A percentile compares a stretch with the other conserved stretches of the same genome.
phyloP scores from a whole-genome alignment of 2,888 invertebrate species.

The Hirudinaria manillensis region DNA sequence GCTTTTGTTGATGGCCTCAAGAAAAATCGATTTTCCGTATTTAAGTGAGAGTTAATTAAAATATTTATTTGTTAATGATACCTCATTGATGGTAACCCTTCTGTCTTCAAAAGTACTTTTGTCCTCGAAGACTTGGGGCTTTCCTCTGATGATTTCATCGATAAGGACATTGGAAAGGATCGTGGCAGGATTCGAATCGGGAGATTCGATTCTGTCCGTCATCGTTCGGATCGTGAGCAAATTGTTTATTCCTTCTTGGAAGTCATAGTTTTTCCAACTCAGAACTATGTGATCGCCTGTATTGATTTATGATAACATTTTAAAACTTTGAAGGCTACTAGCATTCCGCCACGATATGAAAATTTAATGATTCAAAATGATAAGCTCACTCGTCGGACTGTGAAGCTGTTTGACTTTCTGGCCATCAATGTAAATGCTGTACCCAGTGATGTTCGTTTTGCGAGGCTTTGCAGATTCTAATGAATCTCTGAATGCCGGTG shows the following conservation, averaged over 20 bases:
- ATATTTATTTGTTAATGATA: too few species aligned
- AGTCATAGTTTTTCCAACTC: conserved; percentile 27
- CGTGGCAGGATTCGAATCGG: conserved; percentile 31
- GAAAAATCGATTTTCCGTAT: too few species aligned
- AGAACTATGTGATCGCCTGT: conserved; percentile 34
- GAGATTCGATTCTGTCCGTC: conserved; percentile 32
- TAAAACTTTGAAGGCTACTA: not conserved
- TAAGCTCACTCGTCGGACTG: conserved; percentile 31
- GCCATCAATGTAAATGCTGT: conserved; percentile 32
- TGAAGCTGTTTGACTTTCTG: conserved; percentile 31
- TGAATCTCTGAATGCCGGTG: conserved; percentile 60
- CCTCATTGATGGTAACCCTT: conserved; percentile 3
- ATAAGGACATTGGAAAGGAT: conserved; percentile 20
- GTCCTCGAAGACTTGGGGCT: conserved; percentile 3
- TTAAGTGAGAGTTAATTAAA: too few species aligned
- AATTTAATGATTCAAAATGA: not conserved
- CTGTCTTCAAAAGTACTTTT: not conserved
- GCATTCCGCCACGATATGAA: not conserved
- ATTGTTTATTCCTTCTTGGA: conserved; percentile 18
- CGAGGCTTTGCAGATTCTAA: not conserved
- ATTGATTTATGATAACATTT: not conserved
- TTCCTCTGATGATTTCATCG: conserved; percentile 23
- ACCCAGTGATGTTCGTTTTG: conserved; percentile 32
- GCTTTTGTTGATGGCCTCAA: too few species aligned
- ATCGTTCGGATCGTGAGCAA: conserved; percentile 32